Base-by-base conservation (phyloP, 2,888 invertebrate species). In the Leuctra nigra region DNA sequence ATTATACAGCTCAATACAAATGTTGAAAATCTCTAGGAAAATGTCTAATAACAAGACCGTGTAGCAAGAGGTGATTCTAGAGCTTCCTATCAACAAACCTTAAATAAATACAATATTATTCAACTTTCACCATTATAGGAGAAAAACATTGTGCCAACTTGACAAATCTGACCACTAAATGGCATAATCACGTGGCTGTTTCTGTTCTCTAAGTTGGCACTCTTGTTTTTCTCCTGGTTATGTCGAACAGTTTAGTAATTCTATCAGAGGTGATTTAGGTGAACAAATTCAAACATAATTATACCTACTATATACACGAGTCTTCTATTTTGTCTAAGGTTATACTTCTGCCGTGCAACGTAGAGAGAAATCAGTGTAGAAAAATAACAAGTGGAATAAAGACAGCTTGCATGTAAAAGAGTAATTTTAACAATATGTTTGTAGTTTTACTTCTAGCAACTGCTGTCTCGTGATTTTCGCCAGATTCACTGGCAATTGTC, bases 391-490 rank as follows among this genome's bases (percentile, higher is more conserved):
- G 62, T 62, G 62, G 57, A 61, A 57, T 50, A 59, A 58, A 59
- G 50, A 62, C 61, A 62, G 61, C 61, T 61, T 61, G 62, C 59
- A 58, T 59, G 55, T 61, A 58, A 61, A 61, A 56, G 50, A 54
- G 57, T 56, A 55, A 54, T 48, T 56, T 48, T 57, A 58, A 58
- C 55, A 58, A 58, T 48, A 55, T 41, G 20, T 44, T 44, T 23
- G 3, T 23, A 20, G 14, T 23, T 2, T n/a, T 18, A 39, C 39
- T 20, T 39, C 39, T 16, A 18, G 9, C 39, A 14, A 39, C 20
- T 52, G 52, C 74, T 93, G 62, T 88, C 86, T 69, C 87, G 39
- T 20, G 20, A 2, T 4, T 39, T 20, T 16, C 82, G 87, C 66
- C 90, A 91, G 70, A 93, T 57, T 47, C 44, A 48, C 56, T 50